Conservation (phyloP, 2,888 invertebrate species). For the Alentia gelatinosa region DNA sequence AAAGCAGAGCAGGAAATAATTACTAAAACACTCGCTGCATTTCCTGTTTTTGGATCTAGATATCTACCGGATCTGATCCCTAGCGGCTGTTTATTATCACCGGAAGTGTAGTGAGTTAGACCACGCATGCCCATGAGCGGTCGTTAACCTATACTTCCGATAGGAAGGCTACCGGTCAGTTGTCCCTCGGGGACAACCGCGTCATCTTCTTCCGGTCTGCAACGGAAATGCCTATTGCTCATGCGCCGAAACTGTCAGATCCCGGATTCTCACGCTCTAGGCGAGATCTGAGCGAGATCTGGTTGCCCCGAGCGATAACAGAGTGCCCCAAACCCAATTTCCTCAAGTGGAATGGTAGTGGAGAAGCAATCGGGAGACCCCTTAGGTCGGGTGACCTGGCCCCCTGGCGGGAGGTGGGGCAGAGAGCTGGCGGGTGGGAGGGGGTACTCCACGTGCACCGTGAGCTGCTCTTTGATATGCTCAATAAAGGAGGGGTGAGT, state of each 20-base stretch:
- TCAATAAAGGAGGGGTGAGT: neutral
- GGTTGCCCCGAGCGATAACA: neutral
- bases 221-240: neutral
- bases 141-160: neutral
- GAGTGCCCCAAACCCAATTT: conserved; percentile 4
- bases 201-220: neutral
- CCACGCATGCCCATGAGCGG: neutral
- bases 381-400: neutral
- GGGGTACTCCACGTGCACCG: neutral
- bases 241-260: neutral
- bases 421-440: neutral
- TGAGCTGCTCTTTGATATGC: neutral
- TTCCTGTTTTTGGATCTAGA: too few relatives aligned
- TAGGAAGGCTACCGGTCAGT: too few relatives aligned
- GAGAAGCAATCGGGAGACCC: neutral
- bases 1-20: too few relatives aligned
- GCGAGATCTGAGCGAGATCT: neutral
- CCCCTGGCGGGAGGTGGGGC: neutral
- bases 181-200: too few relatives aligned
- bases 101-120: neutral
- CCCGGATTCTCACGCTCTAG: neutral
- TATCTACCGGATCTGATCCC: neutral
- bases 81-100: neutral
- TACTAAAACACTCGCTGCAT: too few relatives aligned
- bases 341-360: neutral